Evolutionary conservation across 2,888 invertebrate genomes (phyloP).

Genomic region (Hyalella azteca): DNA sequence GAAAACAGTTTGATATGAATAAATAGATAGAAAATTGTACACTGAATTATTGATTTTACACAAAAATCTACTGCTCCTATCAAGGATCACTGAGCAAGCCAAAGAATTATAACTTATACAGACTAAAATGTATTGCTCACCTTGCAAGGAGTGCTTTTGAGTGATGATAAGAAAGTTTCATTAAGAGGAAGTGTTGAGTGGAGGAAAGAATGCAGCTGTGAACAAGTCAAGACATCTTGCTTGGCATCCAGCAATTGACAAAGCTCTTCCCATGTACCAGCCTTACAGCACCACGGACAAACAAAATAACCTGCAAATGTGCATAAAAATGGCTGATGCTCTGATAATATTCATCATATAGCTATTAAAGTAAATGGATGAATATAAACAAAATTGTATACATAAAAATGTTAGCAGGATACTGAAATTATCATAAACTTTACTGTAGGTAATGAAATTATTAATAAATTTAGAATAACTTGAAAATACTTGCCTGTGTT

Average conservation of each 20-base stretch:
- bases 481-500: slow-evolving; percentile 42
- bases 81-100: not conserved
- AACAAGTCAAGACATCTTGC: slow-evolving; percentile 41
- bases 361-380: too few relatives aligned
- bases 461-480: not conserved
- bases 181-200: not conserved
- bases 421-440: not conserved
- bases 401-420: not conserved
- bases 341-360: too few relatives aligned
- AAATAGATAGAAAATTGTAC: not conserved
- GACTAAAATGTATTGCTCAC: too few relatives aligned
- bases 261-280: slow-evolving; percentile 52
- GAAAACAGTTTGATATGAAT: not conserved
- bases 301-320: slow-evolving; percentile 46
- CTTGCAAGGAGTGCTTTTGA: slow-evolving; percentile 5
- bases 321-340: too few relatives aligned
- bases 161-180: not conserved
- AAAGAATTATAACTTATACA: too few relatives aligned
- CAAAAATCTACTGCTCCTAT: not conserved
- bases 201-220: slow-evolving; percentile 38
- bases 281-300: slow-evolving; percentile 53
- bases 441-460: not conserved
- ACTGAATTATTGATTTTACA: not conserved
- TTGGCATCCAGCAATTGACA: slow-evolving; percentile 38
- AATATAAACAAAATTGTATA: not conserved